Evolutionary conservation across 2,113 vertebrate genomes (phyloP), one percentile per base, ranked within the genome.

Genomic region (human (Homo sapiens)): DNA sequence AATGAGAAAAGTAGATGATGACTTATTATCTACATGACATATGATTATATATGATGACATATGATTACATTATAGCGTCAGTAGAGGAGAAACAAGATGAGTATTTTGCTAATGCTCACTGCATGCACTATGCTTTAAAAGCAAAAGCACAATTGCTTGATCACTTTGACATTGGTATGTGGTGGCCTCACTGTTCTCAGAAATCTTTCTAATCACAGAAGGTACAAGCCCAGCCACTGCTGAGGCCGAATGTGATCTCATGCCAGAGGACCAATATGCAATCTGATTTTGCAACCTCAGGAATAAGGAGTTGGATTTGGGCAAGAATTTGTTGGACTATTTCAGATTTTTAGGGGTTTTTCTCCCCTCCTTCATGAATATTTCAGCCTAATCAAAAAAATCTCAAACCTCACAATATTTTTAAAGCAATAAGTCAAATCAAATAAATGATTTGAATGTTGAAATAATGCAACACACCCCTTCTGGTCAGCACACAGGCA

Each of bases 341-440:
- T 97, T 96, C 95, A 98, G 90, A 98, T 61, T 98, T 98, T 98
- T 98, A 98, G 96, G 97, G 96, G 66, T 30, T 97, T 98, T 97
- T 93, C 87, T 97, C 61, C 76, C 25, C 7, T 92, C 38, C 35
- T 81, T 86, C 48, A 82, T 95, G 25, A 97, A 83, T 89, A 95
- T 96, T 96, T 97, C 38, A 78, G 38, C 68, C 48, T 93, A 84
- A 93, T 90, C 16, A 81, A 82, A 83, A 93, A 97, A 96, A 43
- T 22, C 57, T 95, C 57, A 76, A 86, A 50, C 7, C n/a, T 91
- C 68, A 59, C 45, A 84, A 38, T 92, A 76, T 75, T 89, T 40
- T 78, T n/a, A 81, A 72, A 93, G 23, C 75, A 88, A 73, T 52
- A 86, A 78, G 83, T 35, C 20, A 92, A 45, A 64, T 83, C 61